phyloP scores from a whole-genome alignment of 2,797 vertebrate genomes.

The Malacoraja senta region DNA sequence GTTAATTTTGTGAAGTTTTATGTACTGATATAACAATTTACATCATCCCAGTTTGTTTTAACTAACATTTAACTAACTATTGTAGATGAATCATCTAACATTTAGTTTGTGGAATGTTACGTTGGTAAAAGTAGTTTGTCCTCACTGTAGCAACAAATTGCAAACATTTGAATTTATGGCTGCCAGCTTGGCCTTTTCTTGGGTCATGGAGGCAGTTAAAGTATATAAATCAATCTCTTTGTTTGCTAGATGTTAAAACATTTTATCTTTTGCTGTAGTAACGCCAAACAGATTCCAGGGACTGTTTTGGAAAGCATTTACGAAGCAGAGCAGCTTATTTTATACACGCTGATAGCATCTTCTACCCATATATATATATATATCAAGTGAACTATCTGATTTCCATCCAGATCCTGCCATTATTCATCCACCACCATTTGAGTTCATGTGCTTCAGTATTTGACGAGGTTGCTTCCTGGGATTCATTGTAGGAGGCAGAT shows the following conservation, averaged over 20 bases:
- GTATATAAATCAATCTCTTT: constrained; percentile 29
- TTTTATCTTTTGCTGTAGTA: neutral
- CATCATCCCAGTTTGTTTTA: neutral
- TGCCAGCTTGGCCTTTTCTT: constrained; percentile 16
- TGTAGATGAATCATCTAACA: neutral
- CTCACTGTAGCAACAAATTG: neutral
- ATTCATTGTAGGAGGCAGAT: neutral
- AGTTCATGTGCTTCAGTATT: neutral
- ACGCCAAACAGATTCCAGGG: neutral
- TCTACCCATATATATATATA: neutral
- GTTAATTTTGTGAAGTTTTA: neutral
- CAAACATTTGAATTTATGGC: constrained; percentile 28
- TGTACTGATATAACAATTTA: neutral
- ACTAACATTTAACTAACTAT: neutral
- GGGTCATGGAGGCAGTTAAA: constrained; percentile 25
- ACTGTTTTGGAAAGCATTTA: neutral
- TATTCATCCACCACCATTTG: neutral
- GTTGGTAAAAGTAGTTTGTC: constrained; percentile 1
- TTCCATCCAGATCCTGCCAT: neutral
- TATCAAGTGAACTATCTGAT: neutral
- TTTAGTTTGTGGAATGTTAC: neutral
- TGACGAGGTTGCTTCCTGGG: neutral
- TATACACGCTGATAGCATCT: neutral
- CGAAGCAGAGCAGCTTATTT: neutral
- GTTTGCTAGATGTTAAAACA: constrained; percentile 26